phyloP scores from a whole-genome alignment of 2,888 invertebrate species.

The Hemicrepidius hirtus region DNA sequence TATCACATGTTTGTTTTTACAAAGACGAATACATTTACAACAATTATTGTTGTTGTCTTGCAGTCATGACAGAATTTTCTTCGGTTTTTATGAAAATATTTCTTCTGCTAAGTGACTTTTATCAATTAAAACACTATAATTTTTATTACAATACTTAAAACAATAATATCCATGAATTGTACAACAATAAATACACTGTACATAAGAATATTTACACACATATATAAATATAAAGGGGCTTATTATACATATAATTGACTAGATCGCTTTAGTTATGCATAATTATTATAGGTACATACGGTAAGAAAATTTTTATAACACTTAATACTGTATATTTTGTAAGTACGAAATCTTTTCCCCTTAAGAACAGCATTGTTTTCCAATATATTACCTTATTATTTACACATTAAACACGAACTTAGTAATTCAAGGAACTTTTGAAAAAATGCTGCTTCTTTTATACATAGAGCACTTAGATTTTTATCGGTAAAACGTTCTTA shows the following conservation, averaged over 20 bases:
- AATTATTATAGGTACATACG: slow-evolving; percentile 34
- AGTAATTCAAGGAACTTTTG: slow-evolving; percentile 43
- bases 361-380: slow-evolving; percentile 36
- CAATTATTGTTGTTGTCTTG: too few species aligned
- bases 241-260: slow-evolving; percentile 51
- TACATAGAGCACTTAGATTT: slow-evolving; percentile 33
- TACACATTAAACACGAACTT: slow-evolving; percentile 46
- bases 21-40: too few species aligned
- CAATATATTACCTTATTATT: slow-evolving; percentile 35
- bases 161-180: slow-evolving; percentile 47
- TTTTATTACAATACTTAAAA: slow-evolving; percentile 41
- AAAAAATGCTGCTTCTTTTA: slow-evolving; percentile 13
- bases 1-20: too few species aligned
- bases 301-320: slow-evolving; percentile 42
- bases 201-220: slow-evolving; percentile 47
- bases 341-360: slow-evolving; percentile 51
- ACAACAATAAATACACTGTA: slow-evolving; percentile 47
- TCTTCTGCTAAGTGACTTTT: background rate
- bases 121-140: slow-evolving; percentile 37
- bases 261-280: slow-evolving; percentile 40
- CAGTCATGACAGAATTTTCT: too few species aligned
- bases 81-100: too few species aligned
- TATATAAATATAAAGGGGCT: slow-evolving; percentile 47
- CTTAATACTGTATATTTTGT: slow-evolving; percentile 40
- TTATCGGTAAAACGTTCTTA: slow-evolving; percentile 1